phyloP scores from a whole-genome alignment of 2,888 invertebrate species.

The Cyrtodaria siliqua region DNA sequence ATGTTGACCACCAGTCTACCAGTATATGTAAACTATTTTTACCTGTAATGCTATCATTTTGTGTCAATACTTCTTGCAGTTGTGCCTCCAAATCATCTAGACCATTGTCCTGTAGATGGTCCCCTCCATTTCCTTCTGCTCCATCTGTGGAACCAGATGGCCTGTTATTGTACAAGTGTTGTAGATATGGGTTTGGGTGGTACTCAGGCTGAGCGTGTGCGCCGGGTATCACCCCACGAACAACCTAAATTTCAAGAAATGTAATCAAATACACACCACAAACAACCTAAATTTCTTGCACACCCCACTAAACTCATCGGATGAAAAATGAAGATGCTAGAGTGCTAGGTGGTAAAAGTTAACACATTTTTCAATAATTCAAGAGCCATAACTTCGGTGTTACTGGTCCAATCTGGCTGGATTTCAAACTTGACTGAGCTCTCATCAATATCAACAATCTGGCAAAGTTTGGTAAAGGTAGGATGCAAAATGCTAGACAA shows the following conservation, averaged over 20 bases:
- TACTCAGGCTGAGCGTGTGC: slow-evolving; percentile 52
- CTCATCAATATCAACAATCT: too few relatives aligned
- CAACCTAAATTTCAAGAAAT: slow-evolving; percentile 32
- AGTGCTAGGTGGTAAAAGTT: too few relatives aligned
- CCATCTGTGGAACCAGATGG: slow-evolving; percentile 3
- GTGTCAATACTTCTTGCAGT: slow-evolving; percentile 36
- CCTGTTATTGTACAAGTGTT: slow-evolving; percentile 46
- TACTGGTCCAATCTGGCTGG: too few relatives aligned
- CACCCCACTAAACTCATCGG: too few relatives aligned
- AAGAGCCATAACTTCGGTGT: too few relatives aligned
- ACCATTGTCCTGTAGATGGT: neutral
- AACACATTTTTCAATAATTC: too few relatives aligned
- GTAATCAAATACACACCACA: neutral
- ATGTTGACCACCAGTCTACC: too few relatives aligned
- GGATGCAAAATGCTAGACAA: too few relatives aligned
- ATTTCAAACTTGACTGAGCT: too few relatives aligned
- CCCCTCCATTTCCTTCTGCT: neutral
- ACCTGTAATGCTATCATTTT: neutral
- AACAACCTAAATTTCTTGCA: neutral
- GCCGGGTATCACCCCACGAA: slow-evolving; percentile 59
- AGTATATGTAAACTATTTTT: neutral
- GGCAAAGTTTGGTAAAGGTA: too few relatives aligned
- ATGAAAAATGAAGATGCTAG: too few relatives aligned
- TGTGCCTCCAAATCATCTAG: slow-evolving; percentile 38
- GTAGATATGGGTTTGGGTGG: slow-evolving; percentile 57